Conservation (phyloP, 2,797 vertebrate species). For the Centroberyx gerrardi region DNA sequence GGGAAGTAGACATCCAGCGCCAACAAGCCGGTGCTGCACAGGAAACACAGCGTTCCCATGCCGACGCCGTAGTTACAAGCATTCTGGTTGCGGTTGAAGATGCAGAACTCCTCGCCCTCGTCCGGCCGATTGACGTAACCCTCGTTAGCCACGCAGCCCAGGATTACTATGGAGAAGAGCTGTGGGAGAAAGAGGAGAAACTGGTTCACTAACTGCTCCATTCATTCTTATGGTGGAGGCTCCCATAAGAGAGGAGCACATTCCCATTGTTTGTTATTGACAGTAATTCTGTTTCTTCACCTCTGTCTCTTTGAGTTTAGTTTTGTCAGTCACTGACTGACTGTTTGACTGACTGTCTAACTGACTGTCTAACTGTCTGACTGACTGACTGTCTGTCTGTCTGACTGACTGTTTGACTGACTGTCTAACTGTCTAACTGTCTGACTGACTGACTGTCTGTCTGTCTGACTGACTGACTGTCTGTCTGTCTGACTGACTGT, state of each 20-base stretch:
- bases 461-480: no score
- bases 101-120: conserved; percentile 47
- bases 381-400: no score
- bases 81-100: conserved; percentile 58
- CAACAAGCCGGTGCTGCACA: conserved; percentile 44
- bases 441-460: no score
- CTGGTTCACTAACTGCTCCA: conserved; percentile 9
- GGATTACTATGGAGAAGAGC: conserved; percentile 56
- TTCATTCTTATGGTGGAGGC: not conserved
- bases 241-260: not conserved
- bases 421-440: no score
- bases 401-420: no score
- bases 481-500: no score
- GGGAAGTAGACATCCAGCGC: conserved; percentile 59
- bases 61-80: conserved; percentile 43
- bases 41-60: conserved; percentile 47
- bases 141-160: conserved; percentile 55
- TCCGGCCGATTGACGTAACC: conserved; percentile 53
- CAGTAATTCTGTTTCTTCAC: no score
- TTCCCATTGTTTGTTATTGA: no score
- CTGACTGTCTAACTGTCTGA: no score
- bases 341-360: no score
- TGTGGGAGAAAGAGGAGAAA: not conserved
- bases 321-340: no score
- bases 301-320: no score